Evolutionary conservation across 2,113 vertebrate genomes (phyloP), one percentile per base, ranked within the genome.

Genomic region (Enhydra lutris): DNA sequence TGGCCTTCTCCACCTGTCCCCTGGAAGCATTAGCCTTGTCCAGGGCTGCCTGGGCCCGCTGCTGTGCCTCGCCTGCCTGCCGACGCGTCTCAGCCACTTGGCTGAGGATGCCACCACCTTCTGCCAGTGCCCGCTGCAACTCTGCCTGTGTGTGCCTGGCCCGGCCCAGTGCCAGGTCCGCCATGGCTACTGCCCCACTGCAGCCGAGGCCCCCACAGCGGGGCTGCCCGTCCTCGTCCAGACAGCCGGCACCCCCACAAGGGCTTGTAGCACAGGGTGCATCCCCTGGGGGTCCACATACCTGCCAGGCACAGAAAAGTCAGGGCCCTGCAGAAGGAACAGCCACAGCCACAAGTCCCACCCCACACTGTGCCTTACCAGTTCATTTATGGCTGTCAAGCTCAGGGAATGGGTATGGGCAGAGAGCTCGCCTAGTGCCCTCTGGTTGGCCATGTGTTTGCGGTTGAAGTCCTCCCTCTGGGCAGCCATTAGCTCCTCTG

Each of bases 151-250:
- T 99, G 52, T 99, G 99, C 76, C 99, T 99, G 81, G 99, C 99
- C 94, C 99, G 99, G 91, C 99, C 99, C 98, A 99, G 97, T 0
- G 99, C 99, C 0, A 98, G 99, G 87, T 99, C 98, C 0, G 99
- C 99, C 0, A 96, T 98, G 29, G 99, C 99, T 42, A 98, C 99
- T 0, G 99, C 99, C 6, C 99, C 99, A 0, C 99, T 98, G 69
- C 99, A 99, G 98, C 99, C 99, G 85, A 99, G 98, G 39, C 99
- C 99, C 4, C 99, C 99, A 6, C 99, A 99, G 97, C 99, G 99
- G 6, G 97, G 99, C 61, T 99, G 98, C 6, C 99, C 99, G 0
- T 99, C 99, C 90, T 99, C 99, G 0, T 99, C 99, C 14, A 98
- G 99, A 98, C 99, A 99, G 52, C 99, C 99, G 0, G 99, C 99